phyloP scores from a whole-genome alignment of 2,113 vertebrate species.

The Empidonax alnorum region DNA sequence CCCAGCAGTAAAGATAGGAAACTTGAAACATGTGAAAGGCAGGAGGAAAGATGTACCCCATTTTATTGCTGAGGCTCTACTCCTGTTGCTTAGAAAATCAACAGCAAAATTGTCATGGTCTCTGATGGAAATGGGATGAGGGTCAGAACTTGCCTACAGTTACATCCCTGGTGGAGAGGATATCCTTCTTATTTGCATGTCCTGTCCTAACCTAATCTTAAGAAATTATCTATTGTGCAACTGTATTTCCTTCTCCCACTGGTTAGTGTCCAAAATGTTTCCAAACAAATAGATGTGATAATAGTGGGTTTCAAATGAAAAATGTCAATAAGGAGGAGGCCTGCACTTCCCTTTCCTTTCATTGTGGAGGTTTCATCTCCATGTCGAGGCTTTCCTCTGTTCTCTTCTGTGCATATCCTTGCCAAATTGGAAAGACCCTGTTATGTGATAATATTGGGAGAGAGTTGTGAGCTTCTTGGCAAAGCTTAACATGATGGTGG shows the following conservation, averaged over 20 bases:
- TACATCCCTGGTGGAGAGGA: background rate
- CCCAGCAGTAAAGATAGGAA: background rate
- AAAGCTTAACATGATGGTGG: background rate
- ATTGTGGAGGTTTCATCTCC: slow-evolving; percentile 15
- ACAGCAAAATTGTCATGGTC: background rate
- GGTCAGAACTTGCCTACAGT: background rate
- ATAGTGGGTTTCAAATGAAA: background rate
- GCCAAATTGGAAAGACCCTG: slow-evolving; percentile 48
- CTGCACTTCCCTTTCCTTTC: slow-evolving; percentile 26
- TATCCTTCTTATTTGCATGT: slow-evolving; percentile 18
- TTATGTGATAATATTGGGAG: slow-evolving; percentile 5
- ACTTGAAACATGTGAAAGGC: background rate
- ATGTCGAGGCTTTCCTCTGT: slow-evolving; percentile 2
- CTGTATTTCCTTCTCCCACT: slow-evolving; percentile 11
- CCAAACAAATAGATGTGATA: background rate
- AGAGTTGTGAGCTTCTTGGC: slow-evolving; percentile 33
- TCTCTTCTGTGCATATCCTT: background rate
- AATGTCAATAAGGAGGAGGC: background rate
- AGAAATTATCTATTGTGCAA: background rate
- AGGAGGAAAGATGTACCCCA: background rate
- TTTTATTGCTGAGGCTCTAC: background rate
- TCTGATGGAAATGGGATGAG: background rate
- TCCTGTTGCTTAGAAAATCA: background rate
- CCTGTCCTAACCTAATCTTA: background rate
- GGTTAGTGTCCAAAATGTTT: background rate